A percentile compares a stretch with the other conserved stretches of the same genome.
These are phyloP conservation scores for Lytechinus variegatus DNA, from an alignment of 35 echinoderm and acorn worm species.

Conservation along the genomic window DNA sequence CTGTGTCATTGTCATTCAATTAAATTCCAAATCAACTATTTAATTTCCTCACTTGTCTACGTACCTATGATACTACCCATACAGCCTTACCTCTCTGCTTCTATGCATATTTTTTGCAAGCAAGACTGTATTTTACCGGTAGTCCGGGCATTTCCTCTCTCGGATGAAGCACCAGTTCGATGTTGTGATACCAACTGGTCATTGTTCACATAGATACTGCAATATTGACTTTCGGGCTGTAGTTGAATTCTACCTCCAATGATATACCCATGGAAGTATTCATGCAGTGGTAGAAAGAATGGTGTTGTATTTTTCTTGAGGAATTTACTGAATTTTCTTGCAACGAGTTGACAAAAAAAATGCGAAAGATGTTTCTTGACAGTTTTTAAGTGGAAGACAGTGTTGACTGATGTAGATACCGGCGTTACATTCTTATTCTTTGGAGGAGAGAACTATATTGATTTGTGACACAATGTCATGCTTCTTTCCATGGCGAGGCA, in stretches of 20 bases:
- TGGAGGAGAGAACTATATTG: background rate
- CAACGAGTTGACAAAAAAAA: background rate
- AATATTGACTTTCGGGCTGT: background rate
- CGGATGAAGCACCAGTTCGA: background rate
- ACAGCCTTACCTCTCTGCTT: background rate
- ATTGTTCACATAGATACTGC: background rate
- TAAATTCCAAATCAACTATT: background rate
- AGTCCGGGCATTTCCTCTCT: background rate
- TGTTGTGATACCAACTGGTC: background rate
- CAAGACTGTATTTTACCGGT: background rate
- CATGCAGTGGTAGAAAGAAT: background rate
- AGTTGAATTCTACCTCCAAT: background rate
- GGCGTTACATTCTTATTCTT: background rate
- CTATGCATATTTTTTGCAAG: background rate
- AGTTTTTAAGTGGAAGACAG: background rate
- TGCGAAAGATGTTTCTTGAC: background rate
- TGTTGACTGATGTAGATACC: background rate
- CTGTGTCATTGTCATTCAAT: background rate
- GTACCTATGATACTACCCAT: background rate
- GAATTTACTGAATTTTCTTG: background rate
- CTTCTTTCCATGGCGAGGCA: background rate
- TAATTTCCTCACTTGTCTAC: background rate
- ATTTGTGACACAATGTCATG: background rate
- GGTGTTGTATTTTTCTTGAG: background rate
- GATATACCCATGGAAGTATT: background rate